These are phyloP conservation scores for Pedetes capensis DNA, from an alignment of 2,113 vertebrate genomes.

Conservation along the genomic window DNA sequence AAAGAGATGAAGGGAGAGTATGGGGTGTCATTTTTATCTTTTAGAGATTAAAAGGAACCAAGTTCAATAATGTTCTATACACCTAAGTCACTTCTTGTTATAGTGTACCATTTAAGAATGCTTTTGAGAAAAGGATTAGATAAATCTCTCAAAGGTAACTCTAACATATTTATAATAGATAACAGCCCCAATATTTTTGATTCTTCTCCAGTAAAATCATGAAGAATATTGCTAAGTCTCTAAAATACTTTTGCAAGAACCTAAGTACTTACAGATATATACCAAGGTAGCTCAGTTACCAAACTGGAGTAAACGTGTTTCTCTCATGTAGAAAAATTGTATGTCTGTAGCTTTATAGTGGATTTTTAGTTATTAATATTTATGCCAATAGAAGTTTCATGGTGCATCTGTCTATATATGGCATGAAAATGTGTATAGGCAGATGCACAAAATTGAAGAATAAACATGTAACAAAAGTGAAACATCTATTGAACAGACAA, in stretches of 20 bases:
- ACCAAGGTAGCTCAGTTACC: not conserved
- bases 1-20: not conserved
- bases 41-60: not conserved
- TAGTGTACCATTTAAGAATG: not conserved
- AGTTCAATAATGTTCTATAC: not conserved
- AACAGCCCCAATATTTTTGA: not conserved
- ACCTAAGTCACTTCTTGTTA: not conserved
- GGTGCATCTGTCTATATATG: not conserved
- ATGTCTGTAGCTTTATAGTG: not conserved
- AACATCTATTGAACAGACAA: not conserved
- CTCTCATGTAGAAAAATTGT: not conserved
- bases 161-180: not conserved
- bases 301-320: not conserved
- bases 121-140: not conserved
- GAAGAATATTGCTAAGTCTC: slow-evolving; percentile 23
- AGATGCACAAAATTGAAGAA: slow-evolving; percentile 53
- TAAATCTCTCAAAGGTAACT: not conserved
- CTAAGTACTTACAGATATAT: not conserved
- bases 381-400: slow-evolving; percentile 40
- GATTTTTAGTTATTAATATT: slow-evolving; percentile 43
- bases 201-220: not conserved
- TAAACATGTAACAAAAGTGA: slow-evolving; percentile 38
- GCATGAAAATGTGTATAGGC: slow-evolving; percentile 23
- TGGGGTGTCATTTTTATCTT: not conserved
- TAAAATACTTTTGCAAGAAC: slow-evolving; percentile 39